Evolutionary conservation across 35 echinoderm and acorn worm genomes (phyloP), one percentile per base, ranked within the genome.

Genomic region (Acanthaster planci): DNA sequence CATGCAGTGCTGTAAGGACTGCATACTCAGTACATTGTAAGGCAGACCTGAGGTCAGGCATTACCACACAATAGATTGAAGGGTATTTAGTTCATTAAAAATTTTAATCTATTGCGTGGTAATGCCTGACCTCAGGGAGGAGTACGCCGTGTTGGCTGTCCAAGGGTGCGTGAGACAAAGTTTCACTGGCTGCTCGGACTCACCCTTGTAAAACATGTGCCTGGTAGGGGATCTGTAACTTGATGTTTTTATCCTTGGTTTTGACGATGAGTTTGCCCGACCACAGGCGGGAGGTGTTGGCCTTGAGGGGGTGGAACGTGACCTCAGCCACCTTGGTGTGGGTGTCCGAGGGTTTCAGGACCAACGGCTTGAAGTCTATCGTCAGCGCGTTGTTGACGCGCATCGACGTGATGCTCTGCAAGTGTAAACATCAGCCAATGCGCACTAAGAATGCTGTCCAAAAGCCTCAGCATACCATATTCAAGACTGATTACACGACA

Each of bases 161-260:
- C 37, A 16, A 5, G 8, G 4, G 7, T 38, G 19, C 0, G 16
- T 23, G 22, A 5, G 38, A 22, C 30, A 34, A n/a, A 78, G 8
- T 19, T 47, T 4, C 42, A 47, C 4, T 47, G 42, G 4, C 4
- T 4, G 10, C 27, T 26, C 52, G 12, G 16, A 93, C 95, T 90
- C 78, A 97, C 95, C 95, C 95, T 77, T 89, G 95, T 87, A 97
- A 92, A 51, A 97, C 95, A 85, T 93, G 85, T 81, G 95, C 91
- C 82, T 97, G 95, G 83, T 97, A 97, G 36, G 95, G 95, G n/a
- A 97, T 88, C 52, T 91, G 91, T 35, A 97, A 67, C 76, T 93
- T 93, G 19, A 85, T 27, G 22, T 86, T 90, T 79, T 97, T 97
- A 57, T 97, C 95, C 80, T 97, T 97, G 34, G 95, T 88, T 87